Base-by-base conservation (phyloP, 2,888 invertebrate genomes). In the Heteropelma amictum region DNA sequence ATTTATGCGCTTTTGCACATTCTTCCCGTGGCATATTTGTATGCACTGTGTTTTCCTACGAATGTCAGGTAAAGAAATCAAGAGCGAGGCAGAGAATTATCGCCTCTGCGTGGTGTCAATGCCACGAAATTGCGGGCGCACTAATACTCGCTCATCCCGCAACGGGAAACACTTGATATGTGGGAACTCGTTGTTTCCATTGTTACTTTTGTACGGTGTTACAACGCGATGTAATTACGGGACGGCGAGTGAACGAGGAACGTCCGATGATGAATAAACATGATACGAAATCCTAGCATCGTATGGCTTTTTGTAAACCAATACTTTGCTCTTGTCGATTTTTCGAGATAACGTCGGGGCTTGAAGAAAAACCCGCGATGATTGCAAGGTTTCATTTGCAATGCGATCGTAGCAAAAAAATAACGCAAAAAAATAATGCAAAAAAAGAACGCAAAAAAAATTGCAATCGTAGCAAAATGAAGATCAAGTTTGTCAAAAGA, bases 101-200 rank as follows among this genome's bases (percentile, higher is more conserved):
- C 72, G 77, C 42, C 63, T 64, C 14, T 68, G 63, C 26, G 49
- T 74, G 78, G 81, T 85, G 85, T 82, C 84, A 84, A 82, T 84
- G 85, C 84, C 84, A 84, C 84, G 67, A 85, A 85, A 85, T 85
- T 84, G 77, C 80, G 58, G 76, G 77, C n/a, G n/a, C n/a, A n/a
- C n/a, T n/a, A n/a, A n/a, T n/a, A 77, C 58, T 82, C 81, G 79
- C 80, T 79, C 77, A 79, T 79, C 77, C 80, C 72, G 80, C 81
- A 83, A 83, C 83, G 81, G 78, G 81, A 82, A 80, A 73, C 78
- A 42, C 65, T 67, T 53, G 79, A 79, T 78, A 80, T 80, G 83
- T 84, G 81, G 79, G 85, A 83, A 83, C 61, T 58, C 60, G 69
- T 38, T 71, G 72, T 80, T 73, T 81, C 74, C 61, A 67, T 63